Evolutionary conservation across 2,113 vertebrate species (phyloP), one percentile per base, ranked within the genome.

Genomic region (Tragulus kanchil): DNA sequence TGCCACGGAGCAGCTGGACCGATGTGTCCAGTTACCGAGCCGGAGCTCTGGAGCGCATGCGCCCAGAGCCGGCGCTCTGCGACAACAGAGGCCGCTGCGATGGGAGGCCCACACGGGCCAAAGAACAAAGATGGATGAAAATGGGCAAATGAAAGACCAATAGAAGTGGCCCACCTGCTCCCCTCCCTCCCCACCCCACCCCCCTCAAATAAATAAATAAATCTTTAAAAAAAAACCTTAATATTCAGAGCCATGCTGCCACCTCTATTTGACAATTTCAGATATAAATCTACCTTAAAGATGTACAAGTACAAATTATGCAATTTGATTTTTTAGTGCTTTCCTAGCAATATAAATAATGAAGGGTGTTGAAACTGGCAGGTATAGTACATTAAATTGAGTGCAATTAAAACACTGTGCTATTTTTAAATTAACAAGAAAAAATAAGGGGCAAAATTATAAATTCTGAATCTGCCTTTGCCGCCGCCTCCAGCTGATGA

Each of bases 281-380:
- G 92, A 82, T 95, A 92, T 93, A 97, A 97, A 97, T 97, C 92
- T 92, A 62, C 94, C 94, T 97, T 96, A 96, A 97, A 96, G 95
- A 96, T 48, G 65, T 93, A 96, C 90, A 95, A 97, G 94, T 96
- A 95, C 90, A 95, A 97, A 98, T 97, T 97, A 96, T 62, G 87
- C 95, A 93, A 95, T 97, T 95, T 97, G 96, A 97, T 82, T 96
- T 98, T 96, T 95, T 96, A 98, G 95, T 96, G 96, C 85, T 94
- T 97, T 97, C 54, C 25, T 81, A 96, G 94, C 81, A 83, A 88
- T 90, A 96, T 94, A 97, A 97, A 96, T 98, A 97, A 97, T 96
- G 90, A 96, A 96, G 93, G 92, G 69, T 97, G 96, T 93, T 95
- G 94, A 67, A 96, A 77, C 96, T 97, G 96, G 84, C 97, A 98